These are phyloP conservation scores for Drosophila percnosoma DNA, from an alignment of 2,888 invertebrate genomes.

Conservation along the genomic window DNA sequence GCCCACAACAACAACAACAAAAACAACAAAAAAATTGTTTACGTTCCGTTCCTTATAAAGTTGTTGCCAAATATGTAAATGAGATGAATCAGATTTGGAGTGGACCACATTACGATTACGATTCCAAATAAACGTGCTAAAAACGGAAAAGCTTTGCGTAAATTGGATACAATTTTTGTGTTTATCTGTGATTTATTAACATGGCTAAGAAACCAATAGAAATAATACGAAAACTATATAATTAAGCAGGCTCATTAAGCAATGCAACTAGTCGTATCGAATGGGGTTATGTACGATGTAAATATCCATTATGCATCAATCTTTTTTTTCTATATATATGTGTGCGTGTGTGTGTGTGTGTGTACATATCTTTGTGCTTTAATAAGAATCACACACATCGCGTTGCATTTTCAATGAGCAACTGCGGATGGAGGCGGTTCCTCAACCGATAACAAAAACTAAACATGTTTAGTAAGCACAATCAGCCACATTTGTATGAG, in stretches of 20 bases:
- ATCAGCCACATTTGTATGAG: slow-evolving; percentile 39
- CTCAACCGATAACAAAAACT: slow-evolving; percentile 60
- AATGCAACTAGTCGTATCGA: not conserved
- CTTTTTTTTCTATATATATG: slow-evolving; percentile 21
- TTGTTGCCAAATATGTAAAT: slow-evolving; percentile 1
- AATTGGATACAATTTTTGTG: not conserved
- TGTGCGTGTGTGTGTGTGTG: not conserved
- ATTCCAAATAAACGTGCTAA: not conserved
- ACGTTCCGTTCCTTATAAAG: not conserved
- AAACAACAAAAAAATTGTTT: not conserved
- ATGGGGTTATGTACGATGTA: slow-evolving; percentile 1
- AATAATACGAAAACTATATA: not conserved
- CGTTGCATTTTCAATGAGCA: slow-evolving; percentile 71
- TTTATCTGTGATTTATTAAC: not conserved
- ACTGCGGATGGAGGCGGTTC: slow-evolving; percentile 61
- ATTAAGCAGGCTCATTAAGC: not conserved
- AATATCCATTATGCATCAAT: slow-evolving; percentile 61
- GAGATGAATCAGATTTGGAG: not conserved
- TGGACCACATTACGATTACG: not conserved
- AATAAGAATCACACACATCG: slow-evolving; percentile 70
- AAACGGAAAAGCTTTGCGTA: not conserved
- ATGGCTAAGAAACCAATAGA: not conserved
- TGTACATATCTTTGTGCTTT: slow-evolving; percentile 51
- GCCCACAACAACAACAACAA: not conserved
- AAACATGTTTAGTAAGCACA: slow-evolving; percentile 63